phyloP scores from a whole-genome alignment of 2,888 invertebrate genomes.

The Athripsodes cinereus region DNA sequence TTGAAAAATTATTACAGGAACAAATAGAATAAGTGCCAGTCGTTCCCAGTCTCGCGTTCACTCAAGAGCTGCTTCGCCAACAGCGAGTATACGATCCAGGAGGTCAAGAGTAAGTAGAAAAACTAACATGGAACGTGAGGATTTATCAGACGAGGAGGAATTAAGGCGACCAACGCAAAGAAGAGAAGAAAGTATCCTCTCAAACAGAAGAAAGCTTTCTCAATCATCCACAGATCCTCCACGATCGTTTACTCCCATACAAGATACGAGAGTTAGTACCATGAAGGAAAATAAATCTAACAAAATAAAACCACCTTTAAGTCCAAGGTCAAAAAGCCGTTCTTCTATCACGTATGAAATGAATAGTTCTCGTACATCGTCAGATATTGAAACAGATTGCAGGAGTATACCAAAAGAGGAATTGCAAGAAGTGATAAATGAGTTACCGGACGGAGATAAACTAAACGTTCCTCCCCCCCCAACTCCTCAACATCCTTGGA shows the following conservation, averaged over 20 bases:
- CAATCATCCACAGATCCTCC: slow-evolving; percentile 30
- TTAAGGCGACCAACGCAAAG: slow-evolving; percentile 27
- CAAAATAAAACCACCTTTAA: slow-evolving; percentile 20
- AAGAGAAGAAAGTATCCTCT: slow-evolving; percentile 18
- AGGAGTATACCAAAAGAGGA: slow-evolving; percentile 26
- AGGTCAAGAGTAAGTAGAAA: slow-evolving; percentile 58
- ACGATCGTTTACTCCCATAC: not conserved
- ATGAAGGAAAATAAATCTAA: slow-evolving; percentile 30
- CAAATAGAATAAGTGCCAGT: slow-evolving; percentile 38
- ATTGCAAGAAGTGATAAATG: slow-evolving; percentile 24
- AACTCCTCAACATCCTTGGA: slow-evolving; percentile 62
- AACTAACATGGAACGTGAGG: slow-evolving; percentile 40
- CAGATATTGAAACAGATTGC: slow-evolving; percentile 27
- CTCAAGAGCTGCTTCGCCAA: slow-evolving; percentile 62
- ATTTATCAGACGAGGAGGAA: slow-evolving; percentile 44
- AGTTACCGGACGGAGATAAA: slow-evolving; percentile 32
- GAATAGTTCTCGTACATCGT: slow-evolving; percentile 11
- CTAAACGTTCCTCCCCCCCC: slow-evolving; percentile 45
- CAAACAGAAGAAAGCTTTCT: slow-evolving; percentile 21
- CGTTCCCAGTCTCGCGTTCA: slow-evolving; percentile 54
- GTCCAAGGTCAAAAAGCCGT: slow-evolving; percentile 17
- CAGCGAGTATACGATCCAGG: slow-evolving; percentile 63
- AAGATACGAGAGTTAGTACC: slow-evolving; percentile 35
- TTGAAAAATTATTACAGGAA: slow-evolving; percentile 34
- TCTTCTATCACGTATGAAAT: slow-evolving; percentile 18